Evolutionary conservation across 2,888 invertebrate species (phyloP).

Genomic region (Therioaphis trifolii): DNA sequence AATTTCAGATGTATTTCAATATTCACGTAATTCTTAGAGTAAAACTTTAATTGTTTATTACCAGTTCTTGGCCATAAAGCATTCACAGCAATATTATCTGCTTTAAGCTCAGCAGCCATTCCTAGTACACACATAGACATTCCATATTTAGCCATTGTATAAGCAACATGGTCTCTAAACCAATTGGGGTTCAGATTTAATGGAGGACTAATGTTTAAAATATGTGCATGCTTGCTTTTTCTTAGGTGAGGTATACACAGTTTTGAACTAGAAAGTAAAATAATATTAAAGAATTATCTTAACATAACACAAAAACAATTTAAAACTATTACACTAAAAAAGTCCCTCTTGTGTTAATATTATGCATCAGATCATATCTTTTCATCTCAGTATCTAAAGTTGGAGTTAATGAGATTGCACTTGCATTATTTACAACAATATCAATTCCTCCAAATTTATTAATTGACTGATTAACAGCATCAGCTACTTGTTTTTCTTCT

Average conservation of each 20-base stretch:
- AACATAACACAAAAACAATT: background rate
- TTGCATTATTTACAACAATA: conserved; percentile 94
- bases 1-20: background rate
- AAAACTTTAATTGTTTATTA: conserved; percentile 68
- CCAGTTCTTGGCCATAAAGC: conserved; percentile 96
- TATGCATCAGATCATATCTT: conserved; percentile 95
- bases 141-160: conserved; percentile 98
- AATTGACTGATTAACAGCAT: conserved; percentile 80
- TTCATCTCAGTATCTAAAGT: conserved; percentile 93
- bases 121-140: conserved; percentile 99
- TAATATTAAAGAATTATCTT: background rate
- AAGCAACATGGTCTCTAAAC: conserved; percentile 93
- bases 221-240: conserved; percentile 90
- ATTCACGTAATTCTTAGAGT: background rate
- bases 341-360: conserved; percentile 93
- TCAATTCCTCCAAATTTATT: conserved; percentile 95
- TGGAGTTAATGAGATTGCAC: conserved; percentile 87
- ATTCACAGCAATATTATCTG: conserved; percentile 88
- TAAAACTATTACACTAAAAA: conserved; percentile 74
- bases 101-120: conserved; percentile 91
- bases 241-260: conserved; percentile 86
- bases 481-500: conserved; percentile 80
- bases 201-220: conserved; percentile 95
- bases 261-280: conserved; percentile 77
- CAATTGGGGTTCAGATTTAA: conserved; percentile 88